Base-by-base conservation (phyloP, 2,797 vertebrate species). In the Heterohyrax brucei region DNA sequence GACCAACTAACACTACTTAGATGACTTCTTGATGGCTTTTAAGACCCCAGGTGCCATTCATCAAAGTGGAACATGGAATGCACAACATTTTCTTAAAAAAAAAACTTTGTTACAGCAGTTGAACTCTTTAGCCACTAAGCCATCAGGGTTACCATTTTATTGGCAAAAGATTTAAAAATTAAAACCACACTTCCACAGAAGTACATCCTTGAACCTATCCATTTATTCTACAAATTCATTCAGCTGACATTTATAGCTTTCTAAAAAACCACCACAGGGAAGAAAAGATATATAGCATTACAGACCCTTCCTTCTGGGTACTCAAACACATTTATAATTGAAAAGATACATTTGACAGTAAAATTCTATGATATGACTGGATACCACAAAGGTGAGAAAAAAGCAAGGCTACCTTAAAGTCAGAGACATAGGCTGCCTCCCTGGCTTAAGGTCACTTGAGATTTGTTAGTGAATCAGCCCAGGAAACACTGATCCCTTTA, bases 261-360 rank as follows among this genome's bases (percentile, higher is more conserved):
- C 78, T 56, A 14, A 82, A 75, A 94, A 73, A 75, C 76, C 24
- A 72, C 1, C 24, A 72, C 1, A 44, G 30, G 9, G 33, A 72
- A 87, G 68, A 44, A 94, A 73, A 87, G 39, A 86, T 87, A 53
- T 28, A 59, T 22, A 73, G 22, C 66, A 80, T 16, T 48, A 62
- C 0, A 78, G 46, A 7, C 39, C 7, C 53, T 72, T 8, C 50
- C 28, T 53, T 77, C n/a, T 1, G 62, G 19, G 24, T 59, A 82
- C 39, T 91, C 76, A 26, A 7, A 68, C 33, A 26, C 1, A 78
- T 12, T 84, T 76, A 46, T 0, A 0, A 85, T 62, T 77, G 46
- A 72, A 87, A 94, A 64, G 48, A 68, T 7, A 70, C 7, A 66
- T 26, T 92, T 82, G 46, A 82, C 24, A 92, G 80, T n/a, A 70